Evolutionary conservation across 1,140 invertebrate species (phyloP).

Genomic region (Paramacrobiotus metropolitanus): DNA sequence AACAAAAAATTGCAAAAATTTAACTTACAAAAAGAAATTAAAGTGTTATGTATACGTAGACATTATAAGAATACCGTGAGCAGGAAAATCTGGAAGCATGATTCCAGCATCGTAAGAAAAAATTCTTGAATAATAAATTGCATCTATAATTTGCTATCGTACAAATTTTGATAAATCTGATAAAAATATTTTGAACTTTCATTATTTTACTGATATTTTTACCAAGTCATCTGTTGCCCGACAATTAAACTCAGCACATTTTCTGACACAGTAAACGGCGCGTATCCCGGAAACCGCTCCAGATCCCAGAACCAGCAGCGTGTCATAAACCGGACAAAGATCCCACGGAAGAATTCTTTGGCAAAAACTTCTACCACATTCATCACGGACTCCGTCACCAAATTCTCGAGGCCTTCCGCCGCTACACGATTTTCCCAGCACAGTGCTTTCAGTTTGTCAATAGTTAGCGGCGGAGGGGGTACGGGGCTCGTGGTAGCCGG

Average conservation of each 20-base stretch:
- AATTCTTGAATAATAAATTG: no score
- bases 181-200: no score
- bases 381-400: not conserved
- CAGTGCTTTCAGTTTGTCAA: not conserved
- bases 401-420: not conserved
- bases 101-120: no score
- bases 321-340: not conserved
- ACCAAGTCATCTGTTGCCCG: constrained; percentile 3
- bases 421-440: not conserved
- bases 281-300: not conserved
- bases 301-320: not conserved
- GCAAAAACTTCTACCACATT: not conserved
- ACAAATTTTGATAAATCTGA: no score
- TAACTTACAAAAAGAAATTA: not conserved
- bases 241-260: not conserved
- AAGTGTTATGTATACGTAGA: no score
- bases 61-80: not conserved
- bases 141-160: no score
- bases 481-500: not conserved
- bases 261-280: not conserved
- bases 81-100: no score
- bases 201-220: no score
- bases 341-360: not conserved
- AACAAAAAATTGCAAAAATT: not conserved
- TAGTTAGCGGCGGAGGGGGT: not conserved